Conservation (phyloP, 2,797 vertebrate genomes). For the Erethizon dorsatum region DNA sequence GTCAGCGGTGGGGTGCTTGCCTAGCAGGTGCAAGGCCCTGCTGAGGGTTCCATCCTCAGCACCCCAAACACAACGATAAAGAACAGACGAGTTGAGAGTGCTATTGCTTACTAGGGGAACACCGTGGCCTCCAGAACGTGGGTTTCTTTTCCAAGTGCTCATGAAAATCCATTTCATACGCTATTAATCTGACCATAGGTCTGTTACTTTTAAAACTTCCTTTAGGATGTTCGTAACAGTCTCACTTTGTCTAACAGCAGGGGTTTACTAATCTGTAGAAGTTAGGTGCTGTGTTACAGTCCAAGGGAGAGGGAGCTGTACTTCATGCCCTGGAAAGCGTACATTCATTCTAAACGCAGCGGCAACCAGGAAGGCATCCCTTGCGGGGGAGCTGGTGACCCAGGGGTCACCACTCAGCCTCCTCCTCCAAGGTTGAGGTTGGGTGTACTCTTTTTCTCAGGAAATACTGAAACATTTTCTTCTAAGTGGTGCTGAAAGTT, state of each 20-base stretch:
- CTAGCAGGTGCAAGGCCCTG: background rate
- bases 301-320: background rate
- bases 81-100: background rate
- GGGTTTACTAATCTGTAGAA: background rate
- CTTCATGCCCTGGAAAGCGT: background rate
- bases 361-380: background rate
- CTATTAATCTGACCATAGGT: background rate
- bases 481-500: background rate
- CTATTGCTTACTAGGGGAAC: background rate
- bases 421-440: background rate
- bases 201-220: background rate
- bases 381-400: too few relatives aligned
- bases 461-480: background rate
- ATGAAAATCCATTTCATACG: background rate
- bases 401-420: background rate
- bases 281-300: background rate
- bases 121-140: background rate
- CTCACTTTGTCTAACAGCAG: background rate
- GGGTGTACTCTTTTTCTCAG: background rate
- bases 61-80: background rate
- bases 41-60: background rate
- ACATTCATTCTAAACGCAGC: background rate
- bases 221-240: background rate
- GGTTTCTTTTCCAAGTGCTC: background rate
- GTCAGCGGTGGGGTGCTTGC: background rate